Evolutionary conservation across 2,888 invertebrate species (phyloP).

Genomic region (Oxyteleia sp.): DNA sequence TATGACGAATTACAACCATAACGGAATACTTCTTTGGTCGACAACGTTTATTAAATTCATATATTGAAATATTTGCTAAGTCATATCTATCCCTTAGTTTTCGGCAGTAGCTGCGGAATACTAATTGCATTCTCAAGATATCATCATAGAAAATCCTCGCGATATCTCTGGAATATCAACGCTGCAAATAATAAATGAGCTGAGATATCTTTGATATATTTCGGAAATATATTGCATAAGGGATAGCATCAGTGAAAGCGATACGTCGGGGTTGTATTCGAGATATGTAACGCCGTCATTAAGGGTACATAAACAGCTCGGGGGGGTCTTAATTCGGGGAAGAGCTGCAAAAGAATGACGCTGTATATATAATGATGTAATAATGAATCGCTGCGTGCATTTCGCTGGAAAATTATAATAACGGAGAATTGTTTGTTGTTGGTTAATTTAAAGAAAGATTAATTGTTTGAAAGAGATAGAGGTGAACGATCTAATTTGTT

Average conservation of each 20-base stretch:
- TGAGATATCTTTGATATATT: constrained; percentile 65
- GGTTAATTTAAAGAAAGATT: no score
- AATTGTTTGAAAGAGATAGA: no score
- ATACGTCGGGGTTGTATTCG: constrained; percentile 47
- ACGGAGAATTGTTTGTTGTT: no score
- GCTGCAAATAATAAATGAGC: constrained; percentile 65
- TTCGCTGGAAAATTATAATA: no score
- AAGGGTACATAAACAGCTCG: constrained; percentile 39
- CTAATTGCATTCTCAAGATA: constrained; percentile 70
- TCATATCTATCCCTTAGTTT: constrained; percentile 64
- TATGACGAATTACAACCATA: constrained; percentile 46
- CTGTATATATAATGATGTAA: constrained; percentile 39
- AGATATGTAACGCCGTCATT: constrained; percentile 50
- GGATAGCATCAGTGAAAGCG: constrained; percentile 54
- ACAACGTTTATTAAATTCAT: constrained; percentile 64
- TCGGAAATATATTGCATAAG: constrained; percentile 54
- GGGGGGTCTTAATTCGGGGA: constrained; percentile 21
- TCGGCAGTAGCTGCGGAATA: constrained; percentile 53
- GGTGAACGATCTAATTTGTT: no score
- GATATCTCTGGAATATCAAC: constrained; percentile 65
- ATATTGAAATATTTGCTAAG: constrained; percentile 66
- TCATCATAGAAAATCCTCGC: constrained; percentile 56
- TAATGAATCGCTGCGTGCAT: constrained; percentile 41
- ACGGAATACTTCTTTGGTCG: constrained; percentile 38
- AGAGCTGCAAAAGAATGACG: constrained; percentile 25